These are phyloP conservation scores for Eptatretus atami DNA, from an alignment of 2,797 vertebrate genomes.

Conservation along the genomic window DNA sequence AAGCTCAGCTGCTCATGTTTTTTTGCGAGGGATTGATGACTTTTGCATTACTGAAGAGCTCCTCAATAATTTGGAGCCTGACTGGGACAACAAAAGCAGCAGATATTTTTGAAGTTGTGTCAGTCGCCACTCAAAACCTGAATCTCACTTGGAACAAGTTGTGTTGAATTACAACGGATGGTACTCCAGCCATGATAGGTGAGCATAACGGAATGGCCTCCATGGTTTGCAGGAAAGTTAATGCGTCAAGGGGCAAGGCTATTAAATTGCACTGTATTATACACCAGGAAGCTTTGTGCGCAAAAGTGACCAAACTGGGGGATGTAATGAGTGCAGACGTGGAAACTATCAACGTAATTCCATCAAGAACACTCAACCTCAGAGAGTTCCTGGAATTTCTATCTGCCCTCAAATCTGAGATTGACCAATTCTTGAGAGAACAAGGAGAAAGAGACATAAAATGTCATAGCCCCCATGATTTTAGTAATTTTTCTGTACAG, in stretches of 20 bases:
- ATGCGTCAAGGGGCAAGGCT: background rate
- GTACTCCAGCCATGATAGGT: background rate
- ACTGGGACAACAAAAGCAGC: conserved; percentile 9
- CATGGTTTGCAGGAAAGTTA: background rate
- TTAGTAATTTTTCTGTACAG: too few species aligned
- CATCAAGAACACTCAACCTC: too few species aligned
- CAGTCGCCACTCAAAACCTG: background rate
- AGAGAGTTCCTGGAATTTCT: too few species aligned
- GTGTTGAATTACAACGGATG: conserved; percentile 1
- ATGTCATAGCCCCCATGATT: too few species aligned
- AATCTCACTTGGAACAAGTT: background rate
- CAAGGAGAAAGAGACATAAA: too few species aligned
- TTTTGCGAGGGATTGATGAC: conserved; percentile 8
- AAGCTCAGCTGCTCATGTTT: conserved; percentile 10
- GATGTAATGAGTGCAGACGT: background rate
- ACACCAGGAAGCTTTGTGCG: background rate
- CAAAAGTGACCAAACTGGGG: background rate
- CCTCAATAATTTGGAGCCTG: conserved; percentile 7
- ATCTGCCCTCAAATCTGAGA: too few species aligned
- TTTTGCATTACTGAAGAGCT: conserved; percentile 9
- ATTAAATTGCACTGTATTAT: background rate
- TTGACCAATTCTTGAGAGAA: too few species aligned
- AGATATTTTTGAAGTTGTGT: conserved; percentile 9
- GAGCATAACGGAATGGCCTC: background rate
- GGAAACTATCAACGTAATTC: too few species aligned